phyloP scores from a whole-genome alignment of 2,888 invertebrate species.

The Oscheius sp. region DNA sequence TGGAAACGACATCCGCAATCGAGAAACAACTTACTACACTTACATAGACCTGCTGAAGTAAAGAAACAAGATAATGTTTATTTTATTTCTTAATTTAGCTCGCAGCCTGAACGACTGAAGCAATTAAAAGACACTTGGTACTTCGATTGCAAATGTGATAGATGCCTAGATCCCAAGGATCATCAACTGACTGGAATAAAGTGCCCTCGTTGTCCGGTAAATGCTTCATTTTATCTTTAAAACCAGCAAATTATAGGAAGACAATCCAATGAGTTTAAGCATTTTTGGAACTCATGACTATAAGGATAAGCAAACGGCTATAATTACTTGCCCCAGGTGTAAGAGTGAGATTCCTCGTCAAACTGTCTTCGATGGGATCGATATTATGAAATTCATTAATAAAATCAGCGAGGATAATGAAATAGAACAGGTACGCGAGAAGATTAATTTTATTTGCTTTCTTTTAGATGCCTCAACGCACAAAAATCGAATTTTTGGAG shows the following conservation, averaged over 20 bases:
- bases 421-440: conserved; percentile 37
- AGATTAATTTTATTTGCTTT: not conserved
- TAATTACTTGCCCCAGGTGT: conserved; percentile 54
- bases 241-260: conserved; percentile 24
- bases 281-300: conserved; percentile 50
- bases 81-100: not conserved
- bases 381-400: conserved; percentile 56
- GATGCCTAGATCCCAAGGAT: conserved; percentile 65
- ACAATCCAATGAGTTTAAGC: conserved; percentile 25
- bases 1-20: conserved; percentile 61
- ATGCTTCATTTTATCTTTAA: not conserved
- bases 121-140: conserved; percentile 68
- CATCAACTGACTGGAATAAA: conserved; percentile 62
- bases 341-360: conserved; percentile 21
- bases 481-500: conserved; percentile 40
- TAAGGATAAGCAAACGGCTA: conserved; percentile 45
- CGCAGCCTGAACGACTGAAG: conserved; percentile 2
- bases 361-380: conserved; percentile 46
- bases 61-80: not conserved
- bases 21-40: conserved; percentile 64
- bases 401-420: conserved; percentile 44
- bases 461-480: conserved; percentile 41
- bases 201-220: conserved; percentile 59
- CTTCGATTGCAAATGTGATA: conserved; percentile 67
- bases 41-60: conserved; percentile 68